phyloP scores from a whole-genome alignment of 2,797 vertebrate genomes.

The Leptatherina wallacei region DNA sequence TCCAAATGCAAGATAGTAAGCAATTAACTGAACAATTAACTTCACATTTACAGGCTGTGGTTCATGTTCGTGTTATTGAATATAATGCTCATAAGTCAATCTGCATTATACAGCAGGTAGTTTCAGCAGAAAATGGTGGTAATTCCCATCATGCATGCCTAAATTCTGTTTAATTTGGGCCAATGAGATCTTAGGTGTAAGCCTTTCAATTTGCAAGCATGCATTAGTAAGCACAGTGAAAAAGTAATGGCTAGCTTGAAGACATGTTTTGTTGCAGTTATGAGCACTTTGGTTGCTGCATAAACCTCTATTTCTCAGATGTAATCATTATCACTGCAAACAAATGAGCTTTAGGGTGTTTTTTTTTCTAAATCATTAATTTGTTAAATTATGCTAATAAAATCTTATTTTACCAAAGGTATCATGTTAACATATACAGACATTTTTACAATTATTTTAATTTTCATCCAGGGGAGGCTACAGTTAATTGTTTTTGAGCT shows the following conservation, averaged over 20 bases:
- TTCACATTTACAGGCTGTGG: slow-evolving; percentile 59
- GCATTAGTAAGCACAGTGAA: slow-evolving; percentile 50
- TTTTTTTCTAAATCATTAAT: slow-evolving; percentile 34
- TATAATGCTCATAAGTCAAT: slow-evolving; percentile 38
- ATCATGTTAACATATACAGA: slow-evolving; percentile 12
- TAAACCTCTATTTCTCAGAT: slow-evolving; percentile 26
- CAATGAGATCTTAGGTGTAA: slow-evolving; percentile 31
- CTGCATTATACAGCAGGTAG: slow-evolving; percentile 21
- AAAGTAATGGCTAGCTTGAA: slow-evolving; percentile 45
- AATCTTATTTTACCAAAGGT: slow-evolving; percentile 9
- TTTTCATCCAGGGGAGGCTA: neutral
- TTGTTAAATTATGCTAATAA: slow-evolving; percentile 36
- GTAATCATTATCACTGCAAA: slow-evolving; percentile 36
- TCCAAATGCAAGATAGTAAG: slow-evolving; percentile 50
- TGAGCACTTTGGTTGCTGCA: slow-evolving; percentile 13
- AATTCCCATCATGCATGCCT: slow-evolving; percentile 23
- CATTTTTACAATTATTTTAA: slow-evolving; percentile 6
- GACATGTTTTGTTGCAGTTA: slow-evolving; percentile 50
- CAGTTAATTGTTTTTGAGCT: neutral
- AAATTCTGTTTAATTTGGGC: slow-evolving; percentile 11
- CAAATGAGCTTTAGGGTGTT: slow-evolving; percentile 28
- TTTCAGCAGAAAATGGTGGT: slow-evolving; percentile 8
- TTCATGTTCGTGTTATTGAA: slow-evolving; percentile 42
- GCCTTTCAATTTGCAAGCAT: slow-evolving; percentile 45
- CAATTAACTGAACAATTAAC: slow-evolving; percentile 73